Evolutionary conservation across 2,113 vertebrate genomes (phyloP), one percentile per base, ranked within the genome.

Genomic region (Antigone vipio): DNA sequence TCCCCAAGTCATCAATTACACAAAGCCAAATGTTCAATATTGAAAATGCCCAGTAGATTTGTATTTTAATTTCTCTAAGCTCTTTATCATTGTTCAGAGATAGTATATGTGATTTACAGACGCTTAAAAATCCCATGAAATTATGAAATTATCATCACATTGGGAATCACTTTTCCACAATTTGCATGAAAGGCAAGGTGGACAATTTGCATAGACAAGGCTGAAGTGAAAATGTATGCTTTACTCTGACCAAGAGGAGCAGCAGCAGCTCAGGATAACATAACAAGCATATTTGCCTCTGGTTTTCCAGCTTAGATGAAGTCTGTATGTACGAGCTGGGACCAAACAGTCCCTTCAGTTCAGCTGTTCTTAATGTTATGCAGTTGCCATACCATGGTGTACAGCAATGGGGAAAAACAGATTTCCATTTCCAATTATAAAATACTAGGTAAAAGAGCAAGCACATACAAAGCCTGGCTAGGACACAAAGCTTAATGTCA

Each of bases 21-120:
- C 42, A 50, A 88, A 91, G 75, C 38, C 55, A 77, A 94, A 74
- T 5, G 30, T 86, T 94, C 82, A 49, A 16, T 81, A 27, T 35
- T 56, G 40, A 32, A 93, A 92, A 95, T 94, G 56, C 96, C 92
- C 92, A 60, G 52, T 81, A 81, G 96, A 72, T 80, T 95, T 92
- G 63, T n/a, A 47, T 93, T 94, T 94, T 95, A 95, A 96, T 96
- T 93, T 94, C 78, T 96, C 88, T 55, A 83, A 73, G 63, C 53
- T 73, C 63, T 80, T 85, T 71, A 42, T 50, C 88, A 60, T 92
- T 95, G 90, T 91, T 95, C 59, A 40, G 92, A 83, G 73, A 40
- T 14, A 34, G 26, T 29, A 11, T 18, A 20, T 52, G 9, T 71
- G 76, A 80, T 79, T 91, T 92, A 72, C 47, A 63, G 42, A 45